Evolutionary conservation across 2,888 invertebrate species (phyloP).

Genomic region (Urechis unicinctus): DNA sequence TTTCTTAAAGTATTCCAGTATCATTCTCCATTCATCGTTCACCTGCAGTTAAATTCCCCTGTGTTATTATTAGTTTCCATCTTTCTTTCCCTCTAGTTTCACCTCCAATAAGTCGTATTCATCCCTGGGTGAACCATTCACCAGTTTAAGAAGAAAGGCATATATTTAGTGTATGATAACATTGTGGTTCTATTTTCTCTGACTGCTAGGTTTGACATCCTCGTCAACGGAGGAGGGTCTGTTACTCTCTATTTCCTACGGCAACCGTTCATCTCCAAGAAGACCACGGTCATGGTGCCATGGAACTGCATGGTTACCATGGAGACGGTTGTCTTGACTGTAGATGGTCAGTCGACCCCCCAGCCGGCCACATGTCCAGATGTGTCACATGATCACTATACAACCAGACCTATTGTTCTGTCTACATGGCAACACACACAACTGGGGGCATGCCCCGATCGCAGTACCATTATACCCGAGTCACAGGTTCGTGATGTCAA

Average conservation of each 20-base stretch:
- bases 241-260: constrained; percentile 94
- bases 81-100: too few species aligned
- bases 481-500: constrained; percentile 43
- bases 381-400: constrained; percentile 39
- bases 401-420: constrained; percentile 40
- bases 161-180: too few species aligned
- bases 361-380: constrained; percentile 45
- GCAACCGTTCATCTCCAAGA: constrained; percentile 71
- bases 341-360: constrained; percentile 51
- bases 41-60: too few species aligned
- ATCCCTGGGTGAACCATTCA: too few species aligned
- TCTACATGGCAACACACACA: constrained; percentile 50
- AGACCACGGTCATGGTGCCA: constrained; percentile 59
- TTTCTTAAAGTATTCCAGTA: too few species aligned
- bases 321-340: constrained; percentile 31
- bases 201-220: constrained; percentile 92
- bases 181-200: not conserved
- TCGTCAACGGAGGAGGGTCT: constrained; percentile 97
- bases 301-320: constrained; percentile 87
- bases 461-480: constrained; percentile 47
- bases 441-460: constrained; percentile 47
- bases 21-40: too few species aligned
- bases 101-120: too few species aligned
- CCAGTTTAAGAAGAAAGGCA: too few species aligned
- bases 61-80: too few species aligned